Conservation (phyloP, 2,888 invertebrate genomes). For the Phaedon cochleariae region DNA sequence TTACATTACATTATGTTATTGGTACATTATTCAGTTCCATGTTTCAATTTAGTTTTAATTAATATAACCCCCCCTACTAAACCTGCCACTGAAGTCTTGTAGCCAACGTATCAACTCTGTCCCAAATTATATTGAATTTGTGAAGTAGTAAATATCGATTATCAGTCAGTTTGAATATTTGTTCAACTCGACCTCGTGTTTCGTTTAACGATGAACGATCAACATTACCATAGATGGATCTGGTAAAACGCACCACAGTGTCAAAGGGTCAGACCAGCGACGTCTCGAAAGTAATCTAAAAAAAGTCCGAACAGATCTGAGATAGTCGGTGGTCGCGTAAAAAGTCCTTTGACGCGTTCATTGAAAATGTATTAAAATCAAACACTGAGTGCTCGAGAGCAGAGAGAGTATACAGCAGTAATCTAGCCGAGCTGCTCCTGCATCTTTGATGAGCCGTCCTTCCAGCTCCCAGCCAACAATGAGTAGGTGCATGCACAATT, state of each 20-base stretch:
- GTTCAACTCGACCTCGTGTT: neutral
- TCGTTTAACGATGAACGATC: neutral
- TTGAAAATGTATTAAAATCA: constrained; percentile 63
- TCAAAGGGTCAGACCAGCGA: constrained; percentile 40
- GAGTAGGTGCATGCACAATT: constrained; percentile 62
- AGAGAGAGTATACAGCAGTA: constrained; percentile 32
- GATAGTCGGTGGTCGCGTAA: constrained; percentile 42
- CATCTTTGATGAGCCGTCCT: constrained; percentile 58
- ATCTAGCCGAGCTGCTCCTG: constrained; percentile 55
- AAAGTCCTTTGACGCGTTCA: constrained; percentile 58
- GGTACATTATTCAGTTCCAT: too few species aligned
- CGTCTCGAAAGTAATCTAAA: constrained; percentile 29
- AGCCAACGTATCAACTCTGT: too few species aligned
- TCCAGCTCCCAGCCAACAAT: constrained; percentile 61
- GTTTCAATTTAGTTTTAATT: too few species aligned
- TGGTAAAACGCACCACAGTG: neutral
- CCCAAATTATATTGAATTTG: too few species aligned
- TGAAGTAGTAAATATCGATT: too few species aligned
- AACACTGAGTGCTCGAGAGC: constrained; percentile 50
- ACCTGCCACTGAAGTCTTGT: too few species aligned
- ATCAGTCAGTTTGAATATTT: constrained; percentile 28
- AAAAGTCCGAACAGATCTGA: constrained; percentile 41
- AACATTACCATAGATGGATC: constrained; percentile 37
- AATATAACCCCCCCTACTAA: too few species aligned
- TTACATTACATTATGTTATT: too few species aligned